Evolutionary conservation across 2,797 vertebrate genomes (phyloP).

Genomic region (Phrynocephalus vlangalii): DNA sequence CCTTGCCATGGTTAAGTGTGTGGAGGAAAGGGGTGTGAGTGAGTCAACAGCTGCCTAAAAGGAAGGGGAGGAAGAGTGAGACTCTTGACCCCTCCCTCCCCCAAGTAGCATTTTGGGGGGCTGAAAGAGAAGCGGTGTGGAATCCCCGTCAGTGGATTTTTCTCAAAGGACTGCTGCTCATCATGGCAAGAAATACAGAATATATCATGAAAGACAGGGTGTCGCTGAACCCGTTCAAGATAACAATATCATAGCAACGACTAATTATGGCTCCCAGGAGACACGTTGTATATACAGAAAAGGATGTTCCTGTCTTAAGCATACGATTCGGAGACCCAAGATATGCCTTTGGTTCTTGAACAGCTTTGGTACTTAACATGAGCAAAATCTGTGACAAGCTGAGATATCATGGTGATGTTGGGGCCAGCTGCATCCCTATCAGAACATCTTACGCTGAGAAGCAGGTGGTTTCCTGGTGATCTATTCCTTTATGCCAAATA

Average conservation of each 20-base stretch:
- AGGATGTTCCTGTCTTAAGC: neutral
- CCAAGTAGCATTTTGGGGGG: neutral
- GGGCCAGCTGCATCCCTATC: neutral
- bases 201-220: neutral
- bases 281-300: neutral
- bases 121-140: neutral
- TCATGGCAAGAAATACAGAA: neutral
- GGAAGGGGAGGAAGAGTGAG: neutral
- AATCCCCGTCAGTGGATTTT: neutral
- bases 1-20: constrained; percentile 46
- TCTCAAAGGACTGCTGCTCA: neutral
- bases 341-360: neutral
- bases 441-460: neutral
- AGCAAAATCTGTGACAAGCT: neutral
- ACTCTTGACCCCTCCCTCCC: neutral
- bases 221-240: constrained; percentile 3
- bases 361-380: neutral
- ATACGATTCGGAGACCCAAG: neutral
- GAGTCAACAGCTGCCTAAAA: neutral
- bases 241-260: neutral
- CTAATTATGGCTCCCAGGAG: constrained; percentile 7
- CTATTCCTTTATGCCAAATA: constrained; percentile 16
- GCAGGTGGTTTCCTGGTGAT: too few relatives aligned
- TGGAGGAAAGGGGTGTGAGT: neutral
- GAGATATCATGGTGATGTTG: neutral